phyloP scores from a whole-genome alignment of 1,140 invertebrate genomes.

The Diachasmimorpha longicaudata region DNA sequence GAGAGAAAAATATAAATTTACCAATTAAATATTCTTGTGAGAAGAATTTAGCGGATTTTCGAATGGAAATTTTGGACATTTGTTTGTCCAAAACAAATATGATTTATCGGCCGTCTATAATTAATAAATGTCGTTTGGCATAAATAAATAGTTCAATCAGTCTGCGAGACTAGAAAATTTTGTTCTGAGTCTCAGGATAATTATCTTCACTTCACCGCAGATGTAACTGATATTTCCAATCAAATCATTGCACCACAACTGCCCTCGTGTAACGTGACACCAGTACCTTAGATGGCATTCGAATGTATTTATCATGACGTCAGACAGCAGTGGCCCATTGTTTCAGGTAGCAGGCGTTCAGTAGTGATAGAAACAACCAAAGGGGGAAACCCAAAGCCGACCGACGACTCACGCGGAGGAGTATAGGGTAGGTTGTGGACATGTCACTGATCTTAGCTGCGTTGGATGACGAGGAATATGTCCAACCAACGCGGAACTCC shows the following conservation, averaged over 20 bases:
- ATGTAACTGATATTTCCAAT: not conserved
- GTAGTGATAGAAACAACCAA: not conserved
- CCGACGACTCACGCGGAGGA: slow-evolving; percentile 39
- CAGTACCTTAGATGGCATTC: not conserved
- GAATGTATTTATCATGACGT: not conserved
- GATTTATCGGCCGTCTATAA: too few relatives aligned
- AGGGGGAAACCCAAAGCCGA: slow-evolving; percentile 31
- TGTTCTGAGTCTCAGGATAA: too few relatives aligned
- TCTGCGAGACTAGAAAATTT: too few relatives aligned
- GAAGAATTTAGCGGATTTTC: too few relatives aligned
- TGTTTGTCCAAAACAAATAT: too few relatives aligned
- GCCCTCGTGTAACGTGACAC: not conserved
- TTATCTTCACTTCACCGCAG: too few relatives aligned
- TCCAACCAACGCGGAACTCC: slow-evolving; percentile 21
- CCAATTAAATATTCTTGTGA: too few relatives aligned
- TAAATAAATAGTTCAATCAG: too few relatives aligned
- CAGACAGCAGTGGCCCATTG: slow-evolving; percentile 34
- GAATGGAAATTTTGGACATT: too few relatives aligned
- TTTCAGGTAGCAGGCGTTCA: slow-evolving; percentile 31
- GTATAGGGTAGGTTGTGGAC: slow-evolving; percentile 39
- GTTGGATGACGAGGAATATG: slow-evolving; percentile 27
- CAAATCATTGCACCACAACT: not conserved
- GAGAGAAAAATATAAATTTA: too few relatives aligned
- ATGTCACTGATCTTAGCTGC: slow-evolving; percentile 20
- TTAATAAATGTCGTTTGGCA: too few relatives aligned